A percentile compares a stretch with the other conserved stretches of the same genome.
Evolutionary conservation across 1,140 invertebrate species (phyloP).

Genomic region (Tetramorium alpestre): DNA sequence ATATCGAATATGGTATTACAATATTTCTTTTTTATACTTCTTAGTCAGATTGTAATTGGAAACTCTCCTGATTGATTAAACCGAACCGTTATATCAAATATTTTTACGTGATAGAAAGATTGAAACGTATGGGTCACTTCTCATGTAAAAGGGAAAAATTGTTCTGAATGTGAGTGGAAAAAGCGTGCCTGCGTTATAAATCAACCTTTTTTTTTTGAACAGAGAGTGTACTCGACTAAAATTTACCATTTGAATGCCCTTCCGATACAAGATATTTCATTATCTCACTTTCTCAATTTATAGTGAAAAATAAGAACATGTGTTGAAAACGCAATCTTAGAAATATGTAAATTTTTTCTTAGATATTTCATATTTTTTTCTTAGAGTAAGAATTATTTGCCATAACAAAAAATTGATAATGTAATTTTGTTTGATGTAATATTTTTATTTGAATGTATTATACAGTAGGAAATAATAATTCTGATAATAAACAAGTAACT

Average conservation of each 20-base stretch:
- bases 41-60: neutral
- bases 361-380: neutral
- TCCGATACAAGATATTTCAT: slow-evolving; percentile 37
- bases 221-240: slow-evolving; percentile 11
- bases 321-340: neutral
- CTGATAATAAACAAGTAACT: neutral
- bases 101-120: slow-evolving; percentile 12
- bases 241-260: slow-evolving; percentile 41
- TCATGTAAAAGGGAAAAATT: slow-evolving; percentile 14
- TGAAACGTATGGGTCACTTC: neutral
- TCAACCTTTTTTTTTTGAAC: slow-evolving; percentile 31
- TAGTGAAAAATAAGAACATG: neutral
- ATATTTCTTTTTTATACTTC: neutral
- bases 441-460: neutral
- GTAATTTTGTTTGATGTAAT: neutral
- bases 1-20: neutral
- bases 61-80: neutral
- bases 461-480: neutral
- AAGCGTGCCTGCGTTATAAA: slow-evolving; percentile 42
- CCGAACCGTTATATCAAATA: slow-evolving; percentile 7
- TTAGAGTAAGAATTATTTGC: neutral
- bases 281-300: slow-evolving; percentile 13
- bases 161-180: slow-evolving; percentile 33
- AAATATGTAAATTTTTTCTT: neutral
- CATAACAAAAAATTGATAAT: neutral